Base-by-base conservation (phyloP, 1,140 invertebrate species). In the Dryas iulia region DNA sequence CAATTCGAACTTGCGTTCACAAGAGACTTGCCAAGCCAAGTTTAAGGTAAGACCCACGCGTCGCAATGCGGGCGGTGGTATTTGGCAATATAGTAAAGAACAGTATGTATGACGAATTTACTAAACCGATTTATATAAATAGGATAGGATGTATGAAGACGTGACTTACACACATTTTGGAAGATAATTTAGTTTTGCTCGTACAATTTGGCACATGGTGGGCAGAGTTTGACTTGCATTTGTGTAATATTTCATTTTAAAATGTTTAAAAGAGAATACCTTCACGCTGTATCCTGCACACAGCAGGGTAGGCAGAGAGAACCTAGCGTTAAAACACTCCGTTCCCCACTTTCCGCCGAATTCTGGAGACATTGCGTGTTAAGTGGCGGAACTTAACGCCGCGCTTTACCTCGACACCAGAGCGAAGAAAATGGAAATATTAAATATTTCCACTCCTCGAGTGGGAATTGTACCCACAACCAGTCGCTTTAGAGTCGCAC, bases 11-110 rank as follows among this genome's bases (percentile, higher is more conserved):
- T 47, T 47, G 39, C 39, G 18, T 47, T 18, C n/a, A 31, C 18
- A 33, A 52, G 10, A 53, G 39, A 47, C 28, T 63, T n/a, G n/a
- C n/a, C n/a, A n/a, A n/a, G 61, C 61, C 52, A 63, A 63, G 26
- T 56, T 24, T 60, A 10, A 47, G 39, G 39, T 47, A 21, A 47
- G 28, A 12, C 58, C 31, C 31, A 63, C 47, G 26, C 18, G 28
- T 63, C 61, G 61, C 61, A 63, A 54, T 63, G 52, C 61, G 47
- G 61, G 26, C 18, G 24, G 26, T 56, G 26, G 26, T 56, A 63
- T 56, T 63, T 56, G 39, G 39, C 30, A 60, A 60, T 23, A n/a
- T 10, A 21, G 28, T 31, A n/a, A 14, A 26, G n/a, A 12, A 11
- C 24, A 28, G 31, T 21, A n/a, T n/a, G n/a, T 35, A 25, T 60